Evolutionary conservation across 2,113 vertebrate species (phyloP), one percentile per base, ranked within the genome.

Genomic region (Centropus bengalensis): DNA sequence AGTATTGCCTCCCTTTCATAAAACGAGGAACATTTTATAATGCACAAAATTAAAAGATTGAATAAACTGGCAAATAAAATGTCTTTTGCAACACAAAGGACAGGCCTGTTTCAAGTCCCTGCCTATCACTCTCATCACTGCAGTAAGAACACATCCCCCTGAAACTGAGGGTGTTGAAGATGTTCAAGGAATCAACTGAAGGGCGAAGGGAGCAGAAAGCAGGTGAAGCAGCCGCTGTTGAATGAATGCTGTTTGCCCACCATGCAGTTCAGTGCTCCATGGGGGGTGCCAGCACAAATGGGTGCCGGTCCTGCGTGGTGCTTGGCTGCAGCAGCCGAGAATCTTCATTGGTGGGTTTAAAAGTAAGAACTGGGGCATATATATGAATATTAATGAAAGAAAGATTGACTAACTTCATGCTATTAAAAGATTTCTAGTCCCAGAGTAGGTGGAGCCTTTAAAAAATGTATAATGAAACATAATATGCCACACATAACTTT

Each of bases 301-400:
- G 47, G 42, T 67, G 75, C 47, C 4, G 10, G 47, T 80, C 87
- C 63, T 86, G 32, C 80, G 24, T 40, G 28, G 36, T 6, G 15
- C 60, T 83, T 0, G 0, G 40, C 68, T 90, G 68, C 71, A 80
- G 64, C 68, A 86, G 26, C 54, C 82, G 49, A 19, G 63, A 73
- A 42, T 70, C 82, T 83, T 68, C 68, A 67, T 83, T 82, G 90
- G 80, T 11, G n/a, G 49, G 78, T 93, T 95, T 82, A 86, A 81
- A 83, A 88, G 60, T 77, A 96, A 91, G 88, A 96, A 94, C 80
- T 91, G 66, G 94, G 86, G 69, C 93, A 91, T 45, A 78, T 55
- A 68, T 90, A 94, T 97, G 92, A 96, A 96, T 96, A 96, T 95
- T 96, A 94, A 97, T 94, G 89, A 84, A 95, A 93, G 79, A 28